Conservation (phyloP, 1,140 invertebrate species). For the Camponotus pennsylvanicus region DNA sequence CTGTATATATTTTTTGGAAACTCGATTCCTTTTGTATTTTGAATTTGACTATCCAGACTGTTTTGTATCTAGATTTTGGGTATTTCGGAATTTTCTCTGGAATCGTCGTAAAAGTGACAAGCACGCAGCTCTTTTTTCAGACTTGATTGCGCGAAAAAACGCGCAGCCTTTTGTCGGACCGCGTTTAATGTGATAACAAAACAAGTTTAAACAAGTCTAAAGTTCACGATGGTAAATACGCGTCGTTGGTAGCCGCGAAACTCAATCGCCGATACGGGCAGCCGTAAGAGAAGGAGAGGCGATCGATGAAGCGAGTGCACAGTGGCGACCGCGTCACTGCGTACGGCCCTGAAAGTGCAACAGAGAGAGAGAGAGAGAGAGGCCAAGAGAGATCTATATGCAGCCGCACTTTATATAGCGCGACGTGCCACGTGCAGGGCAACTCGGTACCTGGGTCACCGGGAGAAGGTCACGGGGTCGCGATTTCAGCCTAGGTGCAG, state of each 20-base stretch:
- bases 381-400: slow-evolving; percentile 71
- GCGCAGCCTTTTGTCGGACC: slow-evolving; percentile 28
- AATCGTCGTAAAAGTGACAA: slow-evolving; percentile 11
- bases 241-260: slow-evolving; percentile 33
- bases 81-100: background rate
- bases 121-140: background rate
- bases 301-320: slow-evolving; percentile 64
- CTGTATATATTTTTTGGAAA: background rate
- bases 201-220: slow-evolving; percentile 48
- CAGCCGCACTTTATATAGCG: slow-evolving; percentile 76
- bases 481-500: slow-evolving; percentile 68
- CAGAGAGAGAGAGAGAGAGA: slow-evolving; percentile 45
- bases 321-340: slow-evolving; percentile 34
- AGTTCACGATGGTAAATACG: slow-evolving; percentile 55
- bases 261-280: background rate
- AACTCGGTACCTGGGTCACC: slow-evolving; percentile 75
- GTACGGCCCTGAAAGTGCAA: slow-evolving; percentile 67
- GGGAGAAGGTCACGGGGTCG: slow-evolving; percentile 77
- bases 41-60: background rate
- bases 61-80: background rate
- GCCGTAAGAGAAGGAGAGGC: background rate
- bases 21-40: background rate
- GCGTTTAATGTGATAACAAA: slow-evolving; percentile 54
- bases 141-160: background rate
- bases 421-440: slow-evolving; percentile 64